These are phyloP conservation scores for Gymnothorax javanicus DNA, from an alignment of 2,797 vertebrate species.

Conservation along the genomic window DNA sequence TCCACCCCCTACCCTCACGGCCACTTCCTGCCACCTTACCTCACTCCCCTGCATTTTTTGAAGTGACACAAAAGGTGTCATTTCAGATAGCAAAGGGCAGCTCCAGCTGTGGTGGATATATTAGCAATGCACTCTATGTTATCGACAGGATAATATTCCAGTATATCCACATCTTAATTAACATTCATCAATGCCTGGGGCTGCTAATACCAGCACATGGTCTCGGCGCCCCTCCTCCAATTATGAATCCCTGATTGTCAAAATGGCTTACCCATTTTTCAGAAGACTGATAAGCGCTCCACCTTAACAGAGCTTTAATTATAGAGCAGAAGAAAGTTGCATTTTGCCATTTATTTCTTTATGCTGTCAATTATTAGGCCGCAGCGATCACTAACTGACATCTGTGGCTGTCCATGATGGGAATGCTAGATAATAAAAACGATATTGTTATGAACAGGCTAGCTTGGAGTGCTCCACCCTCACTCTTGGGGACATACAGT, in stretches of 20 bases:
- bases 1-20: neutral
- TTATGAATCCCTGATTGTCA: slow-evolving; percentile 9
- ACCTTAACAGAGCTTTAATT: slow-evolving; percentile 19
- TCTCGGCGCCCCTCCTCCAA: neutral
- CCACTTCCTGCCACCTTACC: neutral
- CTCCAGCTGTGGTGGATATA: neutral
- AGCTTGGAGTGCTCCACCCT: neutral
- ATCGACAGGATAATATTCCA: neutral
- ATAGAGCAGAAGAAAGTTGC: neutral
- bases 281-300: neutral
- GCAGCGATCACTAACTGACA: neutral
- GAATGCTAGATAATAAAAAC: neutral
- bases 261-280: neutral
- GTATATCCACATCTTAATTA: neutral
- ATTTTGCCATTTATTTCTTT: neutral
- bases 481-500: neutral
- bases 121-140: slow-evolving; percentile 3
- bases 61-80: neutral
- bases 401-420: neutral
- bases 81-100: neutral
- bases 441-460: neutral
- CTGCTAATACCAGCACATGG: neutral
- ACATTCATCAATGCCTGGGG: slow-evolving; percentile 5
- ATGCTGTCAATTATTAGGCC: neutral
- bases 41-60: neutral